Evolutionary conservation across 2,888 invertebrate species (phyloP).

Genomic region (Pollenia labialis): DNA sequence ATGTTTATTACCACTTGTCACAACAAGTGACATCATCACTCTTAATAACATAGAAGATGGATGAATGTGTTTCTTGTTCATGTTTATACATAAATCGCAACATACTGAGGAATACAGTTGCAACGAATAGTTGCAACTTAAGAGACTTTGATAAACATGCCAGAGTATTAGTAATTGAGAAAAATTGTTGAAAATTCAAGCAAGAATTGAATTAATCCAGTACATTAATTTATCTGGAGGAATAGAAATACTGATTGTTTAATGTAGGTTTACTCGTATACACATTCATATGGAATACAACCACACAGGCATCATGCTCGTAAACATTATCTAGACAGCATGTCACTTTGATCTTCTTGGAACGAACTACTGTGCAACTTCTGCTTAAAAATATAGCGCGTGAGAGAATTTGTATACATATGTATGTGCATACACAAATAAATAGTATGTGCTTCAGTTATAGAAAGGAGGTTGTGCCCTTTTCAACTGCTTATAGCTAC

Average conservation of each 20-base stretch:
- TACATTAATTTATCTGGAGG: conserved; percentile 25
- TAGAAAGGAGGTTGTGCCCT: conserved; percentile 40
- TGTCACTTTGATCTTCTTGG: conserved; percentile 38
- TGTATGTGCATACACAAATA: not conserved
- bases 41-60: conserved; percentile 52
- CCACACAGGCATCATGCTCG: conserved; percentile 29
- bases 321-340: conserved; percentile 28
- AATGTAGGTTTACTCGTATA: not conserved
- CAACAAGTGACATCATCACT: conserved; percentile 67
- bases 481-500: conserved; percentile 14
- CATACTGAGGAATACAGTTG: conserved; percentile 2
- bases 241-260: conserved; percentile 11
- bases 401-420: conserved; percentile 29
- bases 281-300: not conserved
- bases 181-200: conserved; percentile 25
- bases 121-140: conserved; percentile 37
- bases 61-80: conserved; percentile 55
- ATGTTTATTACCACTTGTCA: conserved; percentile 71
- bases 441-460: not conserved
- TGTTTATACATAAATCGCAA: conserved; percentile 19
- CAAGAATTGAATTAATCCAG: conserved; percentile 20
- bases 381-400: conserved; percentile 42
- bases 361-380: conserved; percentile 17
- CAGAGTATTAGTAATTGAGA: conserved; percentile 17
- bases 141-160: conserved; percentile 7